These are phyloP conservation scores for Bufo gargarizans DNA, from an alignment of 2,113 vertebrate genomes.

Conservation along the genomic window DNA sequence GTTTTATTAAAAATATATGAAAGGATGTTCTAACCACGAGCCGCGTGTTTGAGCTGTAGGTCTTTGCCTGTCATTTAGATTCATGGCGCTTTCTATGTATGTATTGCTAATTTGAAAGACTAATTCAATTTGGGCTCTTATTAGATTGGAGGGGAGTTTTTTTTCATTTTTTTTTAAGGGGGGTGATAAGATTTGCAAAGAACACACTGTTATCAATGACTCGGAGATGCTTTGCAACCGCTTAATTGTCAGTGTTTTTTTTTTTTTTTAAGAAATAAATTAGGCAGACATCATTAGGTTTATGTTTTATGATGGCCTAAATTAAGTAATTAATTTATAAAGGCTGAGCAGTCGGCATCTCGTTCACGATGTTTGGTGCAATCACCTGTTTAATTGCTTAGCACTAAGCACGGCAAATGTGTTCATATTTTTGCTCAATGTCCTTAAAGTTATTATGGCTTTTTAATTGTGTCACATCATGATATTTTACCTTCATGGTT, in stretches of 20 bases:
- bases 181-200: conserved; percentile 57
- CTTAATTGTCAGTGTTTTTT: conserved; percentile 4
- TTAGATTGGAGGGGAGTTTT: conserved; percentile 65
- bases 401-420: conserved; percentile 32
- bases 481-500: conserved; percentile 51
- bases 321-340: conserved; percentile 49
- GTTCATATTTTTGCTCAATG: conserved; percentile 40
- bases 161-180: background rate
- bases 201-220: conserved; percentile 53
- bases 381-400: conserved; percentile 54
- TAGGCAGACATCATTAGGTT: background rate
- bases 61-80: conserved; percentile 62
- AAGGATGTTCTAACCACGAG: conserved; percentile 74
- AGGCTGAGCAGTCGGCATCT: conserved; percentile 21
- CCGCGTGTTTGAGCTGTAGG: conserved; percentile 60
- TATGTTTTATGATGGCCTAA: conserved; percentile 23
- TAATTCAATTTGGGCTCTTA: conserved; percentile 64
- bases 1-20: conserved; percentile 91
- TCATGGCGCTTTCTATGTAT: conserved; percentile 57
- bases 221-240: background rate
- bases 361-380: conserved; percentile 30
- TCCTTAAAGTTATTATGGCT: conserved; percentile 50
- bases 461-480: conserved; percentile 53
- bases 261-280: conserved; percentile 36
- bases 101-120: conserved; percentile 63